Evolutionary conservation across 2,888 invertebrate species (phyloP).

Genomic region (Agrypnus murinus): DNA sequence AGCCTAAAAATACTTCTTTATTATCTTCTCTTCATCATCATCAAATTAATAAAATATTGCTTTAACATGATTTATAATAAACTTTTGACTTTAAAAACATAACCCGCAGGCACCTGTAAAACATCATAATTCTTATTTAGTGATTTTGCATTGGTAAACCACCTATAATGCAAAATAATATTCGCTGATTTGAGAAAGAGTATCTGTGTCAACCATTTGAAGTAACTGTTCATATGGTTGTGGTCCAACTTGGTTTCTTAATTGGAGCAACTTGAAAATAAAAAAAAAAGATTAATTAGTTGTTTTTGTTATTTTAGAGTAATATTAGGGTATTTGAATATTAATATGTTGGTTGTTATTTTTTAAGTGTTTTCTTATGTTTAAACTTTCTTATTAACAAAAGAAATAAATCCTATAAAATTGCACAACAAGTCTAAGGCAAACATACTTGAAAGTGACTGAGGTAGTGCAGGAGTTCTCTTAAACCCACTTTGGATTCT

Average conservation of each 20-base stretch:
- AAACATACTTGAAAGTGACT: too few species aligned
- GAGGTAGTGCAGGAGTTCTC: too few species aligned
- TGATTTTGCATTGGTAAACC: neutral
- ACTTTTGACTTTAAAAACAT: constrained; percentile 23
- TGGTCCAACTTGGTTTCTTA: constrained; percentile 85
- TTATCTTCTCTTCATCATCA: neutral
- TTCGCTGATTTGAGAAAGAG: constrained; percentile 81
- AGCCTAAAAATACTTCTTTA: constrained; percentile 22
- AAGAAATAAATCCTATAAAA: too few species aligned
- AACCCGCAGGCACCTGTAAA: constrained; percentile 28
- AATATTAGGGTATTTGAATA: too few species aligned
- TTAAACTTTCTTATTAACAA: too few species aligned
- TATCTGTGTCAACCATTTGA: constrained; percentile 82
- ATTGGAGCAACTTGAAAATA: constrained; percentile 77
- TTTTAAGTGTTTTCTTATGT: too few species aligned
- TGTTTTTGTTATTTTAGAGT: too few species aligned
- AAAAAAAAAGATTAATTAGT: constrained; percentile 13
- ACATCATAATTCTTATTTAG: constrained; percentile 1
- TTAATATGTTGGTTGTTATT: too few species aligned
- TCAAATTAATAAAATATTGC: constrained; percentile 27
- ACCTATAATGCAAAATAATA: constrained; percentile 74
- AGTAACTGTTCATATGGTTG: constrained; percentile 84
- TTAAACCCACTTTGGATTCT: too few species aligned
- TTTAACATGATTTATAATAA: constrained; percentile 28
- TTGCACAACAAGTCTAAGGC: too few species aligned